These are phyloP conservation scores for Melanocharis versteri DNA, from an alignment of 2,113 vertebrate genomes.

Conservation along the genomic window DNA sequence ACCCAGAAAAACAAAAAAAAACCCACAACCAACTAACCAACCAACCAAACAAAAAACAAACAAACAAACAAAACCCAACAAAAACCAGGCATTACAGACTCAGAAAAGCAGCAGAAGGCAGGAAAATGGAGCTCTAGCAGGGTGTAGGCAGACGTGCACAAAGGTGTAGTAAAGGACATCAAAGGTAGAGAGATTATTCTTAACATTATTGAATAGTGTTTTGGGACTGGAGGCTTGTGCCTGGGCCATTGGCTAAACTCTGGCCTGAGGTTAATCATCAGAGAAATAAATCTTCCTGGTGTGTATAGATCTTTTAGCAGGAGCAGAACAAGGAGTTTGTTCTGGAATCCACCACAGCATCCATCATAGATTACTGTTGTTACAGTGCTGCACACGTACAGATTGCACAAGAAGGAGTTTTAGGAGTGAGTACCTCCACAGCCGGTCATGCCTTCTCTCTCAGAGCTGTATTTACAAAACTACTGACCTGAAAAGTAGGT, in stretches of 20 bases:
- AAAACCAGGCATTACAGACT: background rate
- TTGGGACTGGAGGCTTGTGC: background rate
- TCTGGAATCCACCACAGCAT: background rate
- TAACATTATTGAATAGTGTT: background rate
- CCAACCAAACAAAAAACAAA: no score
- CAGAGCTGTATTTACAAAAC: background rate
- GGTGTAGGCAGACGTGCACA: background rate
- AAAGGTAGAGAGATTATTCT: background rate
- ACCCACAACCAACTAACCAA: no score
- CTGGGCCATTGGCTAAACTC: background rate
- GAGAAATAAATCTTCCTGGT: background rate
- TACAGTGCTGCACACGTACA: background rate
- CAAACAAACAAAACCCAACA: no score
- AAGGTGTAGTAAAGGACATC: background rate
- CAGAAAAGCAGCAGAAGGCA: background rate
- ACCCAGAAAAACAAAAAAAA: no score
- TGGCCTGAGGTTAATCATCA: background rate
- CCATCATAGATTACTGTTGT: accelerated
- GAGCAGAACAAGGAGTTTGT: background rate
- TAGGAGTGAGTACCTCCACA: background rate
- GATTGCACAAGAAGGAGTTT: background rate
- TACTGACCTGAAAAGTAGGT: background rate
- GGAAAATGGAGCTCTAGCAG: background rate
- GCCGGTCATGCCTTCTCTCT: background rate
- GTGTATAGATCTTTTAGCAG: background rate